A percentile compares a stretch with the other conserved stretches of the same genome.
These are phyloP conservation scores for Euzetes globulus DNA, from an alignment of 2,888 invertebrate genomes.

Conservation along the genomic window DNA sequence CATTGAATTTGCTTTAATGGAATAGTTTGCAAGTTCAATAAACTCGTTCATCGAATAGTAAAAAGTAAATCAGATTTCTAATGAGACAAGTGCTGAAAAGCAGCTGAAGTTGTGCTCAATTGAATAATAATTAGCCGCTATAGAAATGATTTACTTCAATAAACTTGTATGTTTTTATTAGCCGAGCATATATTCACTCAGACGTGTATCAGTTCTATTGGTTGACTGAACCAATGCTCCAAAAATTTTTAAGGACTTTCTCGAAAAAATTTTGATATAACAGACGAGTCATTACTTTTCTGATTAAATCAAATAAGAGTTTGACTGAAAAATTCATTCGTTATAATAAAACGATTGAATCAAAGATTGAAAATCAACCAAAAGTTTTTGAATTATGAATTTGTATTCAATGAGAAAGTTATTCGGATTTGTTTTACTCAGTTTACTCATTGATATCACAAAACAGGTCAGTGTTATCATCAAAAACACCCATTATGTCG, in stretches of 20 bases:
- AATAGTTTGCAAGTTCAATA: neutral
- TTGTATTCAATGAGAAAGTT: neutral
- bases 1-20: neutral
- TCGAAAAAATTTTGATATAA: no score
- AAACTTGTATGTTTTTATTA: neutral
- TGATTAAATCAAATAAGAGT: no score
- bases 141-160: neutral
- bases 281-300: no score
- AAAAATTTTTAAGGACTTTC: neutral
- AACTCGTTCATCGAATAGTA: neutral
- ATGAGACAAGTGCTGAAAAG: neutral
- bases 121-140: constrained; percentile 12
- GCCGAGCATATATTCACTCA: neutral
- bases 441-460: neutral
- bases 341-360: no score
- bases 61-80: neutral
- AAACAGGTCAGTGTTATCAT: constrained; percentile 21
- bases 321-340: no score
- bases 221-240: neutral
- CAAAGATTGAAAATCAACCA: no score
- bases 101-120: neutral
- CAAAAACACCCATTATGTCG: neutral
- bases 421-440: constrained; percentile 3
- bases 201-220: neutral
- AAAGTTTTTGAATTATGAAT: neutral